Evolutionary conservation across 2,113 vertebrate species (phyloP), one percentile per base, ranked within the genome.

Genomic region (Meleagris gallopavo): DNA sequence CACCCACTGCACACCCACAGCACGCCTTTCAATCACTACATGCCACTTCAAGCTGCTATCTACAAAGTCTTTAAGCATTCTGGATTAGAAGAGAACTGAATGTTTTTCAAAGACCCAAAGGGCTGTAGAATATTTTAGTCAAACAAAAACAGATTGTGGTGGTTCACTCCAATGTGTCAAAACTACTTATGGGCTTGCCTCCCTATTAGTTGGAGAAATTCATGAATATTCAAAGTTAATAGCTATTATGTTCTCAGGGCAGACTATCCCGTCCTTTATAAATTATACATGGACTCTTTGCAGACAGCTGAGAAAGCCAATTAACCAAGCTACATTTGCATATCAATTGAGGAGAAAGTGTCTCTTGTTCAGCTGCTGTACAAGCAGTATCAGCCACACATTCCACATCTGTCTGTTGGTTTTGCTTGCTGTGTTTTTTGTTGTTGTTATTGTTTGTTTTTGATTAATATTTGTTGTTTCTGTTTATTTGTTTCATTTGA

Each of bases 221-320:
- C 93, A 97, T 96, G 97, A 96, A 96, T 97, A 97, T 97, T 97
- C 95, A 96, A 81, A 93, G 92, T 70, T 97, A 96, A 86, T 93
- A 94, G 93, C 91, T 92, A 73, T 90, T 96, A 95, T 85, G 95
- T 96, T 96, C 96, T 93, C 92, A 91, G 73, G 93, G 83, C 79
- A 89, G 82, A 65, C 84, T 82, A 97, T 92, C 94, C 94, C 92
- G 75, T 89, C 91, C 82, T 96, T 97, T 75, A 96, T 95, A 96
- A 96, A 97, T 97, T 97, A 97, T 96, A 95, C 89, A 95, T 96
- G 69, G 50, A 32, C 86, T 93, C 88, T 94, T 94, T 95, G 84
- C 93, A 97, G 96, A 95, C 93, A 96, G 93, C 93, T 94, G 93
- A 91, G 94, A 94, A 98, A 97, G 91, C 96, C 96, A 97, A 96